A percentile compares a stretch with the other conserved stretches of the same genome.
phyloP scores from a whole-genome alignment of 2,797 vertebrate species.

The Chelon auratus region DNA sequence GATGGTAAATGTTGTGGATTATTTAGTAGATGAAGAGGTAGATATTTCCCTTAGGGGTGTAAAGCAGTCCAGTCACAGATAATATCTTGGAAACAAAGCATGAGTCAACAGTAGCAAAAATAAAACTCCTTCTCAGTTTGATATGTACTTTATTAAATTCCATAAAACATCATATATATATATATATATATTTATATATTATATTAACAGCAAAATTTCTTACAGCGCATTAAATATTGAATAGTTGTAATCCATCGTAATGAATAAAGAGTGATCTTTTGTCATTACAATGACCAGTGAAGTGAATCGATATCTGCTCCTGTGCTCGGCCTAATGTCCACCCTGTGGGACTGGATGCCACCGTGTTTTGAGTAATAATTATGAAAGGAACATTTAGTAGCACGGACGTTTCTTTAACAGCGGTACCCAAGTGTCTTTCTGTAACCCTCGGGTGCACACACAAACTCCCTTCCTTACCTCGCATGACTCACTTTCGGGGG shows the following conservation, averaged over 20 bases:
- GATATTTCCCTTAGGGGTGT: no score
- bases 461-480: slow-evolving; percentile 41
- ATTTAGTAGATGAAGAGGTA: neutral
- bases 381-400: slow-evolving; percentile 52
- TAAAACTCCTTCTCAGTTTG: no score
- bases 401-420: slow-evolving; percentile 31
- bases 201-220: neutral
- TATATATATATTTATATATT: no score
- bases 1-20: no score
- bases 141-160: no score
- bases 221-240: neutral
- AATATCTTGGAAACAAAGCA: no score
- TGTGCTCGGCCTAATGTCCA: slow-evolving; percentile 14
- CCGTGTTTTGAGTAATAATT: slow-evolving; percentile 46
- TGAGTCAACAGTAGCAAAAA: no score
- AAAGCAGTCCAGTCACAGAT: no score
- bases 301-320: slow-evolving; percentile 35
- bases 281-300: neutral
- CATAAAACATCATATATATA: no score
- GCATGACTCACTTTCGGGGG: slow-evolving; percentile 56
- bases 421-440: slow-evolving; percentile 21
- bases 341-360: slow-evolving; percentile 21
- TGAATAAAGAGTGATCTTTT: neutral
- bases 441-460: neutral
- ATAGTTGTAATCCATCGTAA: neutral